phyloP scores from a whole-genome alignment of 37 sponge, comb jelly and placozoan genomes.

The Aplysina aerophoba region DNA sequence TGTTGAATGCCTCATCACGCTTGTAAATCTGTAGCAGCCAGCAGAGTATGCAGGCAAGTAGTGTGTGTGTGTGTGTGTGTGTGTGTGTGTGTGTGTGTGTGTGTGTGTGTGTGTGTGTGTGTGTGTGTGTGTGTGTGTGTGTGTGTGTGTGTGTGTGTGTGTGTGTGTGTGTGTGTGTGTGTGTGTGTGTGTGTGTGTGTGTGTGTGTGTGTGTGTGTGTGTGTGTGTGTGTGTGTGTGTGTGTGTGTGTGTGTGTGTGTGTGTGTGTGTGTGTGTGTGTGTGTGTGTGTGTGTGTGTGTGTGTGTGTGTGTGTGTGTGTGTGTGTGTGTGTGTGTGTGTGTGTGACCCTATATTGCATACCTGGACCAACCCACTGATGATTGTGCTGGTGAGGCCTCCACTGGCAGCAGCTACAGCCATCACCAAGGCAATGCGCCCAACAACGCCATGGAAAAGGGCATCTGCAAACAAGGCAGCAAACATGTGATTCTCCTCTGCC shows the following conservation, averaged over 20 bases:
- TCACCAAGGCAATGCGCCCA: constrained; percentile 83
- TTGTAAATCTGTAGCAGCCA: constrained; percentile 77
- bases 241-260: too few species aligned
- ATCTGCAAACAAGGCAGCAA: constrained; percentile 31
- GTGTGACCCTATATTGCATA: neutral
- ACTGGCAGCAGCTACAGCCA: constrained; percentile 75
- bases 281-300: too few species aligned
- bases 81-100: constrained; percentile 48
- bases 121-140: constrained; percentile 54
- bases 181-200: too few species aligned
- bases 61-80: too few species aligned
- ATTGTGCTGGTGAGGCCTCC: constrained; percentile 67
- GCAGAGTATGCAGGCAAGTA: neutral
- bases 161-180: constrained; percentile 43
- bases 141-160: constrained; percentile 53
- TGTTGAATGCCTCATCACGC: constrained; percentile 72
- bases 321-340: constrained; percentile 13
- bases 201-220: too few species aligned
- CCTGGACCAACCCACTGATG: constrained; percentile 76
- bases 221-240: too few species aligned
- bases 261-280: too few species aligned
- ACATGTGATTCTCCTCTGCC: too few species aligned
- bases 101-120: constrained; percentile 53
- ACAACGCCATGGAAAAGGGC: constrained; percentile 66
- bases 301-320: neutral